Conservation (phyloP, 1,140 invertebrate genomes). For the Hylaeus volcanicus region DNA sequence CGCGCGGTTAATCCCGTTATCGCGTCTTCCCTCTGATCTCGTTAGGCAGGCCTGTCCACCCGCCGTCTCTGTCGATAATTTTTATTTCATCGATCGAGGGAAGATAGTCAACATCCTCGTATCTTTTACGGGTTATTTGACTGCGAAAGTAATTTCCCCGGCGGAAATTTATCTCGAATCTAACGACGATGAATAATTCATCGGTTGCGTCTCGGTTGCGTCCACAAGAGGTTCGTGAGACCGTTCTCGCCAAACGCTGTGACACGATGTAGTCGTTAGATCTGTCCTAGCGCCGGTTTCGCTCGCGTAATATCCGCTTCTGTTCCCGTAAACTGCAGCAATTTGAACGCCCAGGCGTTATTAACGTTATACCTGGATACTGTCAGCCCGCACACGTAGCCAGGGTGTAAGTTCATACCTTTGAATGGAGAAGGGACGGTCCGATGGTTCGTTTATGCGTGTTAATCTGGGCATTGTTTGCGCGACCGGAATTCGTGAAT, state of each 20-base stretch:
- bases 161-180: constrained; percentile 36
- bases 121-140: constrained; percentile 17
- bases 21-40: constrained; percentile 9
- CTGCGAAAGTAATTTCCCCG: constrained; percentile 25
- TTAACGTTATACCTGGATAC: too few relatives aligned
- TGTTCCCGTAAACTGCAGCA: constrained; percentile 6
- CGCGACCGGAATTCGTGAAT: constrained; percentile 45
- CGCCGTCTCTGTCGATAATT: neutral
- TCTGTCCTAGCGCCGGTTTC: neutral
- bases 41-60: neutral
- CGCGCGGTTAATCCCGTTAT: constrained; percentile 5
- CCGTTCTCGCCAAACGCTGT: neutral
- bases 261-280: neutral
- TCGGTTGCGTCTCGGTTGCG: neutral
- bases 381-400: neutral
- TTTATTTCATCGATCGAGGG: neutral
- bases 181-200: constrained; percentile 38
- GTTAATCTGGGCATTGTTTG: constrained; percentile 59
- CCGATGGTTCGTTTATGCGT: constrained; percentile 47
- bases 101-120: neutral
- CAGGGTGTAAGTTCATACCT: constrained; percentile 33
- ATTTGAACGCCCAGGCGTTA: neutral
- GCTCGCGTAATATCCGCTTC: constrained; percentile 2
- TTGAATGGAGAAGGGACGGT: constrained; percentile 25
- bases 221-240: constrained; percentile 8